Evolutionary conservation across 2,113 vertebrate genomes (phyloP), one percentile per base, ranked within the genome.

Genomic region (Hemibagrus wyckioides): DNA sequence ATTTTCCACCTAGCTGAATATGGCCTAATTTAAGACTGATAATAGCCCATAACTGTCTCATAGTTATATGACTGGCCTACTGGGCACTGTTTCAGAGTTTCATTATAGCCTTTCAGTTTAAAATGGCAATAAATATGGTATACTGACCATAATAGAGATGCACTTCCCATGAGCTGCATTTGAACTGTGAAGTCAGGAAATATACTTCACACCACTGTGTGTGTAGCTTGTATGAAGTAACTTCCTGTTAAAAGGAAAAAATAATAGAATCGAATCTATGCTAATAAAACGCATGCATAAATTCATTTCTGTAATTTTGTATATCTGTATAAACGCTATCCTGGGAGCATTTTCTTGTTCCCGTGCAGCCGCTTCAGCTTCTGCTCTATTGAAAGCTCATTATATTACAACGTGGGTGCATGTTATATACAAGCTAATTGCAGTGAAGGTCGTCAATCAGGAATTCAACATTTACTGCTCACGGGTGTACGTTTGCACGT

Each of bases 1-100:
- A 92, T 92, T 93, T 93, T 93, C 91, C 91, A 93, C 92, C 44
- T 92, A 91, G 90, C 92, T 92, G 92, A 93, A 88, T 91, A 92
- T 90, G 89, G 89, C 92, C 93, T 93, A 94, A 94, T 92, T 89
- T 91, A 92, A 84, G 89, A 87, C 83, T 80, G 86, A 92, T 94
- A 94, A 93, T 94, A 88, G 90, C 86, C 90, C 85, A 88, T 92
- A 91, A 91, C 89, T 89, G 90, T 85, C 90, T 65, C 36, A 88
- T 71, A 57, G 57, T 89, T 85, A 85, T 92, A 86, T 82, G 88
- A 82, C 86, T 80, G 89, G 75, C 57, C 82, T 87, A 85, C 88
- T 89, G 65, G 65, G 63, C 63, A 63, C 33, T 48, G 75, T 52
- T 83, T 63, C 33, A 84, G 57, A 30, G 36, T 87, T 83, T 87